phyloP scores from a whole-genome alignment of 2,888 invertebrate species.

The Pandemis cinnamomeana region DNA sequence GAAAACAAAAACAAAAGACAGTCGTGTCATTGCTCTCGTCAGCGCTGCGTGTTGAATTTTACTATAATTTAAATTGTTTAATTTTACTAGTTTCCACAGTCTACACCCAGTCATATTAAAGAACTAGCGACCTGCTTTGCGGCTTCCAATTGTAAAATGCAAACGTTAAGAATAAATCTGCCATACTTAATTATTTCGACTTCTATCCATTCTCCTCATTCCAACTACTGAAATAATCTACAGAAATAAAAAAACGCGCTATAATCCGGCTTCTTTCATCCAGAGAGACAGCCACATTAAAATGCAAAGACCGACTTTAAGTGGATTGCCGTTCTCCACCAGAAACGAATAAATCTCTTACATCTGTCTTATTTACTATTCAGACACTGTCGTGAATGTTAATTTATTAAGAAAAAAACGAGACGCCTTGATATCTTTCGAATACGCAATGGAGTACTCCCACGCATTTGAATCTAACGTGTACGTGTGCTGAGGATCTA shows the following conservation, averaged over 20 bases:
- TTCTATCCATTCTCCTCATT: neutral
- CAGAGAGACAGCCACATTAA: slow-evolving; percentile 53
- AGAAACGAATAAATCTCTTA: slow-evolving; percentile 44
- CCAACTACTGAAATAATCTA: neutral
- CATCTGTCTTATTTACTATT: slow-evolving; percentile 44
- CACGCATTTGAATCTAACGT: neutral
- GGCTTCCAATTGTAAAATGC: too few relatives aligned
- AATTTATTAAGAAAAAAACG: slow-evolving; percentile 33
- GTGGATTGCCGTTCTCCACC: slow-evolving; percentile 49
- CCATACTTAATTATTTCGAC: neutral
- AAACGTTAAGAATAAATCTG: too few relatives aligned
- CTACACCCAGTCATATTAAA: too few relatives aligned
- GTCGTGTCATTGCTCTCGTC: too few relatives aligned
- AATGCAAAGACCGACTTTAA: slow-evolving; percentile 59
- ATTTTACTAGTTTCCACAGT: too few relatives aligned
- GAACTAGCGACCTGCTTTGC: too few relatives aligned
- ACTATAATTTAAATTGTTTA: too few relatives aligned
- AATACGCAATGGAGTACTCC: neutral
- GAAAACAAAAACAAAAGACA: too few relatives aligned
- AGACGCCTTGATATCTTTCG: neutral
- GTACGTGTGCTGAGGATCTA: neutral
- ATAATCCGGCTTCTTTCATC: slow-evolving; percentile 50
- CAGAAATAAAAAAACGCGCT: slow-evolving; percentile 38
- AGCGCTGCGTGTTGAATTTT: too few relatives aligned
- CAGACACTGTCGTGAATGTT: slow-evolving; percentile 36